phyloP scores from a whole-genome alignment of 2,797 vertebrate genomes.

The Nasua narica region DNA sequence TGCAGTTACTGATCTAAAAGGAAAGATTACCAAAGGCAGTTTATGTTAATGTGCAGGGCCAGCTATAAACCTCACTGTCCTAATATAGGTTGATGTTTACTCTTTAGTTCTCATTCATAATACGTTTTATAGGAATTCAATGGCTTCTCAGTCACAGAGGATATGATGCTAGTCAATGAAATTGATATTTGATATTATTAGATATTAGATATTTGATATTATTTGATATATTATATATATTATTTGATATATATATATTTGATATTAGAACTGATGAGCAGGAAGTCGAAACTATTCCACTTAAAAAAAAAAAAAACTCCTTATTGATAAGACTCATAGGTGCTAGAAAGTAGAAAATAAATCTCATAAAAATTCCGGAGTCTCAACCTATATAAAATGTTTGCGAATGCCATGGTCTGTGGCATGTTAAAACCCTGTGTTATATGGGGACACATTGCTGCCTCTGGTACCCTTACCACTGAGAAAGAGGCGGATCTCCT shows the following conservation, averaged over 20 bases:
- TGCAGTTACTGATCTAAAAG: background rate
- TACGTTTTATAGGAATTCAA: background rate
- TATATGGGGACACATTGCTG: background rate
- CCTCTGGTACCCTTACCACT: background rate
- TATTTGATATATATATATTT: too few species aligned
- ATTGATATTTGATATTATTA: background rate
- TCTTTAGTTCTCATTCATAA: background rate
- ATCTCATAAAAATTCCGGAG: background rate
- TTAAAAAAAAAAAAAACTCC: background rate
- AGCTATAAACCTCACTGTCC: background rate
- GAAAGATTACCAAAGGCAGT: background rate
- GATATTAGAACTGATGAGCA: background rate
- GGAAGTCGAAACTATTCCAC: background rate
- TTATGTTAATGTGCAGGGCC: background rate
- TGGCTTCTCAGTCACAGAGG: background rate
- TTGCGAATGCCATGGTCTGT: background rate
- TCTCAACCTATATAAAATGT: background rate
- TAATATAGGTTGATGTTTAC: background rate
- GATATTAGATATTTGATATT: too few species aligned
- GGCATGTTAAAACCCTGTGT: background rate
- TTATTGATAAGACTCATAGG: background rate
- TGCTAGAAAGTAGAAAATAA: background rate
- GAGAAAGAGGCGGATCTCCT: background rate
- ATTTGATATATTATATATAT: too few species aligned
- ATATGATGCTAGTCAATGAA: background rate